Evolutionary conservation across 2,113 vertebrate genomes (phyloP).

Genomic region (Salvelinus namaycush): DNA sequence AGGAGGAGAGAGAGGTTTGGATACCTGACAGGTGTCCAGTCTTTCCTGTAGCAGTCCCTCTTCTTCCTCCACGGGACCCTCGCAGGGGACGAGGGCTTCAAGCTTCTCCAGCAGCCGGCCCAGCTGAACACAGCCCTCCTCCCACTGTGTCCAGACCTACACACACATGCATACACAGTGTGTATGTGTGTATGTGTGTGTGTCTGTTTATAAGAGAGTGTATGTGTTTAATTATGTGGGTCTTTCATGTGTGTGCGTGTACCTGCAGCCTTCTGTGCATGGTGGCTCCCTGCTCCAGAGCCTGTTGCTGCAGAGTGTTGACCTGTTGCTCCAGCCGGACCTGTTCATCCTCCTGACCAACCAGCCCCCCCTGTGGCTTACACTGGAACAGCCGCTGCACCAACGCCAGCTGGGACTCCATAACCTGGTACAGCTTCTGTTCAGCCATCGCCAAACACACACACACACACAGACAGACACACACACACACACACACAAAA

Average conservation of each 20-base stretch:
- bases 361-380: slow-evolving; percentile 63
- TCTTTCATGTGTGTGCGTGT: slow-evolving; percentile 17
- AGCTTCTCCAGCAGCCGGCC: slow-evolving; percentile 77
- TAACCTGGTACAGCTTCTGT: slow-evolving; percentile 81
- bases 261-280: slow-evolving; percentile 82
- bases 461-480: background rate
- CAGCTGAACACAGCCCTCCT: slow-evolving; percentile 71
- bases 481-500: background rate
- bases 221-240: background rate
- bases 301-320: slow-evolving; percentile 71
- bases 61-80: slow-evolving; percentile 55
- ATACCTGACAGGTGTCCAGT: slow-evolving; percentile 81
- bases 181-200: background rate
- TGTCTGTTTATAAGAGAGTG: background rate
- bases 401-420: slow-evolving; percentile 72
- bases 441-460: slow-evolving; percentile 4
- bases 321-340: slow-evolving; percentile 71
- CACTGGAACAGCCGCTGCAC: slow-evolving; percentile 70
- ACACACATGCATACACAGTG: slow-evolving; percentile 15
- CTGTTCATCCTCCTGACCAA: slow-evolving; percentile 70
- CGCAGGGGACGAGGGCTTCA: slow-evolving; percentile 68
- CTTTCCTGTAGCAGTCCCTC: slow-evolving; percentile 70
- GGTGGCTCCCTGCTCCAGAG: slow-evolving; percentile 71
- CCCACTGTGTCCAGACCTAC: slow-evolving; percentile 84
- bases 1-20: background rate